A percentile compares a stretch with the other conserved stretches of the same genome.
Evolutionary conservation across 1,140 invertebrate genomes (phyloP).

Genomic region (Trachymyrmex cornetzi): DNA sequence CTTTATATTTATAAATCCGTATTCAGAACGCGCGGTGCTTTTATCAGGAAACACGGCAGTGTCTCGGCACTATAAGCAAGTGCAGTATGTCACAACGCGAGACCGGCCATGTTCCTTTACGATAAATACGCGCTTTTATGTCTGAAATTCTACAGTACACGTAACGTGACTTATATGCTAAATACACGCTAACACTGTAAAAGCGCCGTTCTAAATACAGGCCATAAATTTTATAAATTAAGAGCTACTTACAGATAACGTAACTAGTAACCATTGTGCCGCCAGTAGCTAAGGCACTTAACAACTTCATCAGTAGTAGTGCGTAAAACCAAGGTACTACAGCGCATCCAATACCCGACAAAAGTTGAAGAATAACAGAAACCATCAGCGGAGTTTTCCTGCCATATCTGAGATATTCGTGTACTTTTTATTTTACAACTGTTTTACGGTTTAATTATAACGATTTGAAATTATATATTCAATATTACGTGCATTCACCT

Average conservation of each 20-base stretch:
- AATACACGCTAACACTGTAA: no score
- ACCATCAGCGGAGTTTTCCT: constrained; percentile 91
- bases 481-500: constrained; percentile 85
- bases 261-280: constrained; percentile 92
- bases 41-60: no score
- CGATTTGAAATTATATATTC: neutral
- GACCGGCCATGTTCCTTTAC: no score
- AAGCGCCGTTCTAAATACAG: no score
- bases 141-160: no score
- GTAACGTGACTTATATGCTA: no score
- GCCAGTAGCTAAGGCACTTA: constrained; percentile 87
- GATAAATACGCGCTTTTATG: no score
- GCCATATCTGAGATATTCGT: constrained; percentile 88
- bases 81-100: no score
- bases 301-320: constrained; percentile 86
- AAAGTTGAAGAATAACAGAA: constrained; percentile 90
- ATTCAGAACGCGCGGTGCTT: no score
- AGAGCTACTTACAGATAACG: constrained; percentile 85
- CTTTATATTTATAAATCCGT: neutral
- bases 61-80: no score
- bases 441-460: neutral
- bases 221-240: neutral
- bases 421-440: neutral
- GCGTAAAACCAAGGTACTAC: constrained; percentile 86
- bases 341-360: constrained; percentile 87